These are phyloP conservation scores for Clarias pachynema DNA, from an alignment of 2,797 vertebrate genomes.

Conservation along the genomic window DNA sequence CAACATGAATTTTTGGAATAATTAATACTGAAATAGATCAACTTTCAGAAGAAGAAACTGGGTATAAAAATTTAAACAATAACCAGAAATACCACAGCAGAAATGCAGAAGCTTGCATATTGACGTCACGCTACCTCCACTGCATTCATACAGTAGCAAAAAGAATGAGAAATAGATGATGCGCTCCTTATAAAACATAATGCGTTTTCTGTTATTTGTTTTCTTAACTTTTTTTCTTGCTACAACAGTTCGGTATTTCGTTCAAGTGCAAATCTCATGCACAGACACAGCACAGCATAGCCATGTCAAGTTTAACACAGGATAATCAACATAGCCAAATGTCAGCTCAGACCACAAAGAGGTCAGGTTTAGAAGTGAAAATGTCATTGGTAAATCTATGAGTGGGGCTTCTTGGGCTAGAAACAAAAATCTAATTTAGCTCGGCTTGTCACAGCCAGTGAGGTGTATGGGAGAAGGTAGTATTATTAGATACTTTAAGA, in stretches of 20 bases:
- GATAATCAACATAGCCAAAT: background rate
- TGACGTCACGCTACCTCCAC: background rate
- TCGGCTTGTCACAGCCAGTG: background rate
- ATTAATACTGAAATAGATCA: background rate
- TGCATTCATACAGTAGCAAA: background rate
- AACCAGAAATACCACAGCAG: background rate
- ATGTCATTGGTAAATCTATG: background rate
- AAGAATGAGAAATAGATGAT: background rate
- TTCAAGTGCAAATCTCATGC: background rate
- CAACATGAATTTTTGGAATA: background rate
- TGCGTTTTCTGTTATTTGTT: background rate
- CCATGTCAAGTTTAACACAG: background rate
- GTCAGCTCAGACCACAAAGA: slow-evolving; percentile 1
- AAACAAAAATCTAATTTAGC: slow-evolving; percentile 8
- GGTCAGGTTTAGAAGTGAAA: slow-evolving; percentile 28
- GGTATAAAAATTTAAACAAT: background rate
- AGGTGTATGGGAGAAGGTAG: background rate
- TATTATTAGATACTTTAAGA: background rate
- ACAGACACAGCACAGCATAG: background rate
- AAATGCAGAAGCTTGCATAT: background rate
- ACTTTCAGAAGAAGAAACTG: background rate
- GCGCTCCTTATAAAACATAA: background rate
- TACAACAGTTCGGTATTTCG: background rate
- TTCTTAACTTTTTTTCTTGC: background rate
- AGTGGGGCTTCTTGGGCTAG: background rate